These are phyloP conservation scores for Pedionomus torquatus DNA, from an alignment of 2,113 vertebrate species.

Conservation along the genomic window DNA sequence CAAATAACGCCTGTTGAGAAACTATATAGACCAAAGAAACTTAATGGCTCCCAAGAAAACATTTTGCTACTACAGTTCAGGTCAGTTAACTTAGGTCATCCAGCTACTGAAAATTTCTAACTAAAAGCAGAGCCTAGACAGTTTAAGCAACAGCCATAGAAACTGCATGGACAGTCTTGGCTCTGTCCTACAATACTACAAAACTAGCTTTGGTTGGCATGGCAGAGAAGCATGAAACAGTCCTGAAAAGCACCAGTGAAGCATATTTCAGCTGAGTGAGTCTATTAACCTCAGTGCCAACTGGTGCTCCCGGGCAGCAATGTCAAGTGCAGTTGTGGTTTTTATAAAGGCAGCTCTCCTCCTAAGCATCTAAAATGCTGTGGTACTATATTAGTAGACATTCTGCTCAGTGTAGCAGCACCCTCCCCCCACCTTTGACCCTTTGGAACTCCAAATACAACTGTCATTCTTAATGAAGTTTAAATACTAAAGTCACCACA, in stretches of 20 bases:
- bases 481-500: not conserved
- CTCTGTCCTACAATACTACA: not conserved
- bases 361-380: not conserved
- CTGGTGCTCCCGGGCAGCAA: not conserved
- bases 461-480: not conserved
- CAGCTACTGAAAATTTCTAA: not conserved
- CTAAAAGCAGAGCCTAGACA: not conserved
- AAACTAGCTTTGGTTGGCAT: not conserved
- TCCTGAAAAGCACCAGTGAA: not conserved
- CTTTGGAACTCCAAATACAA: not conserved
- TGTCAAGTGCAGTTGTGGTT: not conserved
- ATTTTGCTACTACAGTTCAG: constrained; percentile 49
- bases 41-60: constrained; percentile 55
- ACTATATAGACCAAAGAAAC: constrained; percentile 78
- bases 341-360: not conserved
- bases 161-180: not conserved
- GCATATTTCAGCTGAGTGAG: not conserved
- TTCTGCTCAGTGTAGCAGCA: not conserved
- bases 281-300: not conserved
- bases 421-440: not conserved
- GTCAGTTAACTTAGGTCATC: constrained; percentile 38
- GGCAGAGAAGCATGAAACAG: not conserved
- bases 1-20: constrained; percentile 87
- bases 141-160: not conserved
- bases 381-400: not conserved